Evolutionary conservation across 2,888 invertebrate species (phyloP).

Genomic region (Scotopteryx bipunctaria): DNA sequence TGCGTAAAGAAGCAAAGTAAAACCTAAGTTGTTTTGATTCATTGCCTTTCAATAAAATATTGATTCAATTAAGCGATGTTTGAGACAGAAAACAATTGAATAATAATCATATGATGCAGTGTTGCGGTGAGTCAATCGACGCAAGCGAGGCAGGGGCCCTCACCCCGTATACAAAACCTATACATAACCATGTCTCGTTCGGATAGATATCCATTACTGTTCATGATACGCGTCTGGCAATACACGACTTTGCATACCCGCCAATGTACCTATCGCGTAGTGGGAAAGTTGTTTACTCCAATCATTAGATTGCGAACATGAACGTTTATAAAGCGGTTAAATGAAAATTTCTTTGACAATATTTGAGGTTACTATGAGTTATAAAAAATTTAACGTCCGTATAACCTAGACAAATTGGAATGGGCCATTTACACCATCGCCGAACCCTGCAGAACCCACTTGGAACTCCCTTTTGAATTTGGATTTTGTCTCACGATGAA

Average conservation of each 20-base stretch:
- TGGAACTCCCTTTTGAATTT: no score
- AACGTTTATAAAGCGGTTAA: no score
- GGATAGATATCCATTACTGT: constrained; percentile 1
- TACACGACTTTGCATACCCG: background rate
- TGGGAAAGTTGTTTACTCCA: no score
- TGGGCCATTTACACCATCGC: no score
- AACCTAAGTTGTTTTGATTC: background rate
- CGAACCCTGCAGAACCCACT: no score
- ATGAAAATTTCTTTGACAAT: no score
- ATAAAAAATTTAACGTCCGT: no score
- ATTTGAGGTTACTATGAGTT: no score
- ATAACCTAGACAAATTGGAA: no score
- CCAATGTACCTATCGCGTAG: background rate
- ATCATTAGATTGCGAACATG: no score
- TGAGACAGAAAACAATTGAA: constrained; percentile 8
- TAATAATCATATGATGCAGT: constrained; percentile 18
- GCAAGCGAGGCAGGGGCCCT: constrained; percentile 8
- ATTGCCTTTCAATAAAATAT: background rate
- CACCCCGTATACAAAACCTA: constrained; percentile 3
- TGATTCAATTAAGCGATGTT: background rate
- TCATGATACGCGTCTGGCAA: background rate
- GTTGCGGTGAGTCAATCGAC: constrained; percentile 12
- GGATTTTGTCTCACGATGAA: no score
- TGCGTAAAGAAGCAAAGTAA: no score
- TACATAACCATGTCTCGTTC: background rate